phyloP scores from a whole-genome alignment of 2,888 invertebrate genomes.

The Apamea anceps region DNA sequence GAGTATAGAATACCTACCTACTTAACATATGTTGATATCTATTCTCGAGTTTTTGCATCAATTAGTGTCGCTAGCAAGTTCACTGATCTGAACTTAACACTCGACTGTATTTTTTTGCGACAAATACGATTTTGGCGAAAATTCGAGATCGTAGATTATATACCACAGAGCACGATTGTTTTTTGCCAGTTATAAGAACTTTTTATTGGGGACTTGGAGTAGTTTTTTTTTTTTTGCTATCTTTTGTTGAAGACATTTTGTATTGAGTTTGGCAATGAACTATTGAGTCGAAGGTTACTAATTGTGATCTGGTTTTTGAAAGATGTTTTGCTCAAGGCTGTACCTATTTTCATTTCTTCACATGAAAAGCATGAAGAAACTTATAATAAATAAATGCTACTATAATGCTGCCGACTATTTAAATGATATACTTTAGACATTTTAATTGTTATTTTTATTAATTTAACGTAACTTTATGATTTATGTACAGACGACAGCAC shows the following conservation, averaged over 20 bases:
- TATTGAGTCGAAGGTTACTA: conserved; percentile 7
- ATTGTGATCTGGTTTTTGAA: conserved; percentile 16
- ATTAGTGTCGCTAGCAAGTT: conserved; percentile 66
- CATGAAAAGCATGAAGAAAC: too few relatives aligned
- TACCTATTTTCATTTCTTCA: background rate
- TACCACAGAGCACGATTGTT: conserved; percentile 28
- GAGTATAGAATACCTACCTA: background rate
- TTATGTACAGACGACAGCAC: too few relatives aligned
- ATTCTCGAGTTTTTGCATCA: conserved; percentile 57
- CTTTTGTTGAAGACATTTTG: conserved; percentile 24
- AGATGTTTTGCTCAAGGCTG: background rate
- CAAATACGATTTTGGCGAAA: conserved; percentile 55
- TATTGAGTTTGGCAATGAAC: conserved; percentile 40
- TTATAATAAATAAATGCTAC: too few relatives aligned
- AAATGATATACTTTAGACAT: too few relatives aligned
- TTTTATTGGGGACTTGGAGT: conserved; percentile 40
- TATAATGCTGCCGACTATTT: too few relatives aligned
- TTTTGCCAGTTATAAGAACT: conserved; percentile 21
- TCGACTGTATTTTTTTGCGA: conserved; percentile 49
- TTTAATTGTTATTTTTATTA: too few relatives aligned
- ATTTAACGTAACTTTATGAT: too few relatives aligned
- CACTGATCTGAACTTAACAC: conserved; percentile 63
- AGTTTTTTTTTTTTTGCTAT: background rate
- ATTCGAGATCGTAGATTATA: conserved; percentile 59
- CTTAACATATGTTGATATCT: conserved; percentile 18